These are phyloP conservation scores for Zaprionus gabonicus DNA, from an alignment of 1,140 invertebrate genomes.

Conservation along the genomic window DNA sequence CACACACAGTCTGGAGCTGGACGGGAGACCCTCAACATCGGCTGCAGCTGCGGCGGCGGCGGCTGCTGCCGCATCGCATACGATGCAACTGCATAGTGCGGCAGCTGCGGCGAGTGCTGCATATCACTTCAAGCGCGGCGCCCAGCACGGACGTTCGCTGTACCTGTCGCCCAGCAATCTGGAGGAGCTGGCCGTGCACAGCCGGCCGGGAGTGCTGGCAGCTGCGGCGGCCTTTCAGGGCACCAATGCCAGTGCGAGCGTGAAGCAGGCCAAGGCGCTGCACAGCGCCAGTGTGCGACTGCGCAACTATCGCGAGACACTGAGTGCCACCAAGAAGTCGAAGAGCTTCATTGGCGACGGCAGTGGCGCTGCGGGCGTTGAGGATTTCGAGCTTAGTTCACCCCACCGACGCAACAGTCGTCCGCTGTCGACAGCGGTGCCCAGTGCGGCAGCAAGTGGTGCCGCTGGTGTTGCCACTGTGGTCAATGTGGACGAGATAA, in stretches of 20 bases:
- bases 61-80: slow-evolving; percentile 58
- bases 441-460: slow-evolving; percentile 39
- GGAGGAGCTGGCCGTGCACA: slow-evolving; percentile 76
- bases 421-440: slow-evolving; percentile 71
- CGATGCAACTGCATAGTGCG: slow-evolving; percentile 72
- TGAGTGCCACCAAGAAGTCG: slow-evolving; percentile 83
- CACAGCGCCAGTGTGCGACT: slow-evolving; percentile 81
- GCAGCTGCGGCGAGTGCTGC: slow-evolving; percentile 77
- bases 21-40: slow-evolving; percentile 69
- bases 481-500: slow-evolving; percentile 74
- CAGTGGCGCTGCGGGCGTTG: slow-evolving; percentile 43
- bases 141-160: slow-evolving; percentile 74
- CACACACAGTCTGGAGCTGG: slow-evolving; percentile 81
- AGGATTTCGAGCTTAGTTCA: slow-evolving; percentile 82
- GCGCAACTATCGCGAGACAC: slow-evolving; percentile 77
- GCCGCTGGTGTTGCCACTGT: slow-evolving; percentile 24
- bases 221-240: slow-evolving; percentile 76
- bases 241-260: slow-evolving; percentile 81
- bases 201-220: slow-evolving; percentile 71
- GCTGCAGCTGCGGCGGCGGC: slow-evolving; percentile 46
- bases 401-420: slow-evolving; percentile 84
- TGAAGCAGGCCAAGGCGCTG: slow-evolving; percentile 81
- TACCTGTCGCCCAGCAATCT: slow-evolving; percentile 82
- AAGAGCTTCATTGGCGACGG: slow-evolving; percentile 83
- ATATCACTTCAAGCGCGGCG: slow-evolving; percentile 81